Conservation (phyloP, 2,888 invertebrate species). For the Pterostichus madidus region DNA sequence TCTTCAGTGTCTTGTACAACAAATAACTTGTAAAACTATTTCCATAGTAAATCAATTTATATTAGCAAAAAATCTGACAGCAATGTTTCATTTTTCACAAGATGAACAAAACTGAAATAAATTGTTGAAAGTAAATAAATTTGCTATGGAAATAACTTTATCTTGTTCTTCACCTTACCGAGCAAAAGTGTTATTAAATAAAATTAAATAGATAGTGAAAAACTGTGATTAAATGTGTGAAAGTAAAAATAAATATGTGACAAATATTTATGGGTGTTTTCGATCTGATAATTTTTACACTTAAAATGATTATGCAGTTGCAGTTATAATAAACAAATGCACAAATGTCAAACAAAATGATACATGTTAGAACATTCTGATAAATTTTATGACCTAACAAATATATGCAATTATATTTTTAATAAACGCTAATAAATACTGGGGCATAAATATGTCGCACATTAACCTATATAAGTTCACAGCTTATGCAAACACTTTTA, state of each 20-base stretch:
- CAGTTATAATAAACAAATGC: slow-evolving; percentile 37
- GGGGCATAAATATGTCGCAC: slow-evolving; percentile 65
- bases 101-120: background rate
- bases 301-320: slow-evolving; percentile 24
- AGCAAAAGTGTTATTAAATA: slow-evolving; percentile 11
- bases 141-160: slow-evolving; percentile 27
- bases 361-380: slow-evolving; percentile 20
- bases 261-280: slow-evolving; percentile 61
- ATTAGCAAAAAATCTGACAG: slow-evolving; percentile 7
- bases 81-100: background rate
- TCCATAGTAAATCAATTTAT: background rate
- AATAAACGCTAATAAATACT: slow-evolving; percentile 59
- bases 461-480: slow-evolving; percentile 65
- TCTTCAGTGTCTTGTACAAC: slow-evolving; percentile 2
- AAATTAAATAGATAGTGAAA: slow-evolving; percentile 22
- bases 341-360: slow-evolving; percentile 52
- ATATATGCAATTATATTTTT: slow-evolving; percentile 46
- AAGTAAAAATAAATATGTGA: slow-evolving; percentile 62
- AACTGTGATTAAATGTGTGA: slow-evolving; percentile 24
- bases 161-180: background rate
- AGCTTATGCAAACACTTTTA: slow-evolving; percentile 53
- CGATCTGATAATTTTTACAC: slow-evolving; percentile 48
- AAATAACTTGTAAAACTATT: too few species aligned
- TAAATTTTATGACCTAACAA: slow-evolving; percentile 34
- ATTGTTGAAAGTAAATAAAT: slow-evolving; percentile 12